Evolutionary conservation across 2,113 vertebrate genomes (phyloP).

Genomic region (Aldabrachelys gigantea): DNA sequence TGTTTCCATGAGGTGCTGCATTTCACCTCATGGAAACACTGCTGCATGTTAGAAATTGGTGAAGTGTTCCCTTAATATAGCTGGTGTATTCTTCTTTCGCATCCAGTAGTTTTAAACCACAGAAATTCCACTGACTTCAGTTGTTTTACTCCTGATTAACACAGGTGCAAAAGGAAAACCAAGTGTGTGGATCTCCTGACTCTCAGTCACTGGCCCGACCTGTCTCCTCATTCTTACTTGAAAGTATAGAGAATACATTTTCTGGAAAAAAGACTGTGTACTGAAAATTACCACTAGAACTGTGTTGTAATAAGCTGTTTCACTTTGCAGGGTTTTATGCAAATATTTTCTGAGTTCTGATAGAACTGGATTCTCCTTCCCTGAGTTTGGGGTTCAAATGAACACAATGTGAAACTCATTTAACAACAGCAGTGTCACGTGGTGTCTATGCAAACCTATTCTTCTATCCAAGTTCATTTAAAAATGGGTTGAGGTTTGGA

Average conservation of each 20-base stretch:
- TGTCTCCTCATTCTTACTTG: neutral
- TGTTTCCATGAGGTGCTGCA: neutral
- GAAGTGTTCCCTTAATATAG: neutral
- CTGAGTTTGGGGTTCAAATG: conserved; percentile 1
- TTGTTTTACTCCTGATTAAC: neutral
- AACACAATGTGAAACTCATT: neutral
- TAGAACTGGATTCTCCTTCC: neutral
- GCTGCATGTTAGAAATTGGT: neutral
- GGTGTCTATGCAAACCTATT: neutral
- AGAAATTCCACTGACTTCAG: neutral
- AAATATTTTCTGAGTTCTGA: neutral
- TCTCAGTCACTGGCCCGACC: neutral
- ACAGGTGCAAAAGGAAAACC: neutral
- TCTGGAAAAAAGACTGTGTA: neutral
- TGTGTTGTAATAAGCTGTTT: neutral
- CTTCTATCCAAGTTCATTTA: neutral
- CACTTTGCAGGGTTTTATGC: neutral
- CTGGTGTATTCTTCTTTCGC: neutral
- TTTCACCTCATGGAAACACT: accelerated
- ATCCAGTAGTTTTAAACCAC: neutral
- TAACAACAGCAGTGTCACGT: neutral
- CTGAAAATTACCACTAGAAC: neutral
- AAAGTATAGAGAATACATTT: conserved; percentile 18
- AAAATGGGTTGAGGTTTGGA: neutral
- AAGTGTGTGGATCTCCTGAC: neutral